Percentiles rank a stretch among this genome's conserved stretches.
phyloP scores from a whole-genome alignment of 35 echinoderm and acorn worm species.

The Eucidaris tribuloides region DNA sequence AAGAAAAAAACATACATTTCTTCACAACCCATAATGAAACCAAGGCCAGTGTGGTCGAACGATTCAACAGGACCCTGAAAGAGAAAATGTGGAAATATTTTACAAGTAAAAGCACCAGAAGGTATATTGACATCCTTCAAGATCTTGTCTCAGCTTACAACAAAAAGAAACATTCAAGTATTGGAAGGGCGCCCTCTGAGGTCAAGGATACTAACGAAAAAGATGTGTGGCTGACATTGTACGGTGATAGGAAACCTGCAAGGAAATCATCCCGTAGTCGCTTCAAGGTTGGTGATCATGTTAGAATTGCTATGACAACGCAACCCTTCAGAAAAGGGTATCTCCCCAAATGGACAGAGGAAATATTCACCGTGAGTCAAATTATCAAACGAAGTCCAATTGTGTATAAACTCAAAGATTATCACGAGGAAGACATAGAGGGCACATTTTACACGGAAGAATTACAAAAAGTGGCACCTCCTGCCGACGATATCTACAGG shows the following conservation, averaged over 20 bases:
- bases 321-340: conserved; percentile 71
- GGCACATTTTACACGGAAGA: conserved; percentile 29
- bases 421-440: neutral
- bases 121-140: conserved; percentile 20
- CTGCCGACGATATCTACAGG: neutral
- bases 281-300: conserved; percentile 37
- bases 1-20: conserved; percentile 34
- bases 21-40: conserved; percentile 82
- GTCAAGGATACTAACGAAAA: conserved; percentile 44
- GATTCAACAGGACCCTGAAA: conserved; percentile 74
- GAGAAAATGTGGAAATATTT: conserved; percentile 71
- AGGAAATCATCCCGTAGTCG: neutral
- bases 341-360: conserved; percentile 65
- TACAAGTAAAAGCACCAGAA: conserved; percentile 47
- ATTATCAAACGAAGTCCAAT: neutral
- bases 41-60: conserved; percentile 66
- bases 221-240: conserved; percentile 47
- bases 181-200: conserved; percentile 30
- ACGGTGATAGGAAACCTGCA: neutral
- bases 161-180: conserved; percentile 44
- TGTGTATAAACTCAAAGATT: conserved; percentile 22
- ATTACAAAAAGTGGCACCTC: neutral
- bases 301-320: conserved; percentile 40
- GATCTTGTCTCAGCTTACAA: conserved; percentile 48
- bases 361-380: conserved; percentile 40